A percentile compares a stretch with the other conserved stretches of the same genome.
These are phyloP conservation scores for Orchestes rusci DNA, from an alignment of 2,888 invertebrate species.

Conservation along the genomic window DNA sequence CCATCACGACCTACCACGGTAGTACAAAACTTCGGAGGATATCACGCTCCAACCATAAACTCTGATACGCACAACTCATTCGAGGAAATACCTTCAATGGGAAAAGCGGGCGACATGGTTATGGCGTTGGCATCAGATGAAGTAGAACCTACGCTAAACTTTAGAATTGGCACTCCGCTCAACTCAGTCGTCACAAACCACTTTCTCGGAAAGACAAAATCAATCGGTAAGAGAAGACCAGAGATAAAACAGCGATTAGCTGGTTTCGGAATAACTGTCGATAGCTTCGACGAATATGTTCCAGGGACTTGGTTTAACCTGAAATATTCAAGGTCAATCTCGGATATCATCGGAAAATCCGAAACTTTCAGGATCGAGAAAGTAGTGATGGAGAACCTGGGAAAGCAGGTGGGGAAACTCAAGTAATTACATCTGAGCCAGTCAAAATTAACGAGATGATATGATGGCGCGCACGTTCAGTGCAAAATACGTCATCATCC, in stretches of 20 bases:
- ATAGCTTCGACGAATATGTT: conserved; percentile 27
- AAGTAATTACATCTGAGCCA: conserved; percentile 26
- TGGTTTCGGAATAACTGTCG: conserved; percentile 29
- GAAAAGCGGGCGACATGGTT: conserved; percentile 35
- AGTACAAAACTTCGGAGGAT: conserved; percentile 31
- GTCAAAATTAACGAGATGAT: conserved; percentile 20
- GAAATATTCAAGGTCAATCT: conserved; percentile 17
- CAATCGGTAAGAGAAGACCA: conserved; percentile 28
- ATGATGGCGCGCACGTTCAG: conserved; percentile 23
- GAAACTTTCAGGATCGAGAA: conserved; percentile 28
- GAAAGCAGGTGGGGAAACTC: conserved; percentile 28
- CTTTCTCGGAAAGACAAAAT: conserved; percentile 26
- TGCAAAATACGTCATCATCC: conserved; percentile 25
- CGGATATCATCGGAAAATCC: conserved; percentile 28
- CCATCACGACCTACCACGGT: conserved; percentile 29
- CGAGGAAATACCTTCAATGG: conserved; percentile 34
- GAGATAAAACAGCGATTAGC: conserved; percentile 25
- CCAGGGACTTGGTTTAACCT: conserved; percentile 23
- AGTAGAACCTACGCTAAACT: conserved; percentile 32
- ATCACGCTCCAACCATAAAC: conserved; percentile 30
- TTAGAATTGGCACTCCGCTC: conserved; percentile 28
- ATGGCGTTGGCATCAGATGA: conserved; percentile 33
- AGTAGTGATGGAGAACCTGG: conserved; percentile 24
- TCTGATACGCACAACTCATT: conserved; percentile 32
- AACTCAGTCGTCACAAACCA: conserved; percentile 25